These are phyloP conservation scores for Cathartes aura DNA, from an alignment of 2,113 vertebrate genomes.

Conservation along the genomic window DNA sequence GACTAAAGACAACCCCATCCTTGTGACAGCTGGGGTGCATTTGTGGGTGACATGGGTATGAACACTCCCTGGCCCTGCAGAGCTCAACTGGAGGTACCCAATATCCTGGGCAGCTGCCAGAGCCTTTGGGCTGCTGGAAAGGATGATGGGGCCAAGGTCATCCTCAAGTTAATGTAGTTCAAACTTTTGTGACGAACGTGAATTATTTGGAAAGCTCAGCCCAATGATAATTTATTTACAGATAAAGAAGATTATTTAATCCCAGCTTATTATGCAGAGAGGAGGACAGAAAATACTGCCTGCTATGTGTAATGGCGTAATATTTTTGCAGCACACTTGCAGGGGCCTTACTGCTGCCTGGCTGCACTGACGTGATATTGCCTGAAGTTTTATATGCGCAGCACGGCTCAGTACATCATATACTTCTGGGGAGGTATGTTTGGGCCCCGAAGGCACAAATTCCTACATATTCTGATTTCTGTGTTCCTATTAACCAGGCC, in stretches of 20 bases:
- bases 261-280: neutral
- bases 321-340: neutral
- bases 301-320: neutral
- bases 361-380: slow-evolving; percentile 14
- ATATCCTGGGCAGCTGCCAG: no score
- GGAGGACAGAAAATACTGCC: neutral
- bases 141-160: neutral
- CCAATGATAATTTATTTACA: neutral
- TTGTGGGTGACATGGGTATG: neutral
- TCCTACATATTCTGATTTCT: neutral
- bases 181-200: neutral
- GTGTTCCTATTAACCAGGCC: neutral
- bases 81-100: neutral
- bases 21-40: no score
- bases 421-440: slow-evolving; percentile 18
- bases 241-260: neutral
- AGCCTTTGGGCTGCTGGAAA: neutral
- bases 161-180: neutral
- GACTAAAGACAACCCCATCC: neutral
- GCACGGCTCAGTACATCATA: slow-evolving; percentile 2
- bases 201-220: neutral
- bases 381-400: slow-evolving; percentile 26
- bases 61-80: no score
- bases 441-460: neutral
- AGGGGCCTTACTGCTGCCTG: slow-evolving; percentile 24